A percentile compares a stretch with the other conserved stretches of the same genome.
Evolutionary conservation across 2,113 vertebrate species (phyloP).

Genomic region (Mungos mungo): DNA sequence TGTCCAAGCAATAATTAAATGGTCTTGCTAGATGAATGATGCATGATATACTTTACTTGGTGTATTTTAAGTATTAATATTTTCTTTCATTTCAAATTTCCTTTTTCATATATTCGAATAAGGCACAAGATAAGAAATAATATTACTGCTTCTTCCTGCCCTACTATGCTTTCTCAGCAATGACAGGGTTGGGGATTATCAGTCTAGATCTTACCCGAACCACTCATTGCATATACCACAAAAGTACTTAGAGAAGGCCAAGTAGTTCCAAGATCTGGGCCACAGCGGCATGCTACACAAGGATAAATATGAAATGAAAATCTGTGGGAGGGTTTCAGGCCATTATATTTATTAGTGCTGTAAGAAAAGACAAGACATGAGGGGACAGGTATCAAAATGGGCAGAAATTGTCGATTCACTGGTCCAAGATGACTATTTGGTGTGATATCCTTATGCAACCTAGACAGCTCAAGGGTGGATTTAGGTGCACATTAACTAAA

Average conservation of each 20-base stretch:
- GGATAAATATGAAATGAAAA: not conserved
- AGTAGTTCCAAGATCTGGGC: not conserved
- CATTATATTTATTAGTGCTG: not conserved
- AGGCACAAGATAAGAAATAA: not conserved
- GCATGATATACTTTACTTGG: not conserved
- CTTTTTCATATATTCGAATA: not conserved
- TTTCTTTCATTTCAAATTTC: not conserved
- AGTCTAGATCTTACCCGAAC: not conserved
- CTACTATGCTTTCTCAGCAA: not conserved
- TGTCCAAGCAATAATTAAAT: not conserved
- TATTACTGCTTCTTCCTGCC: not conserved
- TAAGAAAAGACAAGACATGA: not conserved
- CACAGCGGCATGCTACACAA: not conserved
- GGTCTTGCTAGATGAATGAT: not conserved
- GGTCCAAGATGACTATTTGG: not conserved
- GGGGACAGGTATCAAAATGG: not conserved
- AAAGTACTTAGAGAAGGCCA: not conserved
- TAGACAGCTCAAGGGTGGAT: not conserved
- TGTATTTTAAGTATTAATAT: not conserved
- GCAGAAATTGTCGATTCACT: not conserved
- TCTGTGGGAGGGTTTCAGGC: not conserved
- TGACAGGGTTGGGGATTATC: not conserved
- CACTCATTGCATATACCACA: not conserved
- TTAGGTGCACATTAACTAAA: not conserved
- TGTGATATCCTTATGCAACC: not conserved